These are phyloP conservation scores for Dromococcyx pavoninus DNA, from an alignment of 2,797 vertebrate genomes.

Conservation along the genomic window DNA sequence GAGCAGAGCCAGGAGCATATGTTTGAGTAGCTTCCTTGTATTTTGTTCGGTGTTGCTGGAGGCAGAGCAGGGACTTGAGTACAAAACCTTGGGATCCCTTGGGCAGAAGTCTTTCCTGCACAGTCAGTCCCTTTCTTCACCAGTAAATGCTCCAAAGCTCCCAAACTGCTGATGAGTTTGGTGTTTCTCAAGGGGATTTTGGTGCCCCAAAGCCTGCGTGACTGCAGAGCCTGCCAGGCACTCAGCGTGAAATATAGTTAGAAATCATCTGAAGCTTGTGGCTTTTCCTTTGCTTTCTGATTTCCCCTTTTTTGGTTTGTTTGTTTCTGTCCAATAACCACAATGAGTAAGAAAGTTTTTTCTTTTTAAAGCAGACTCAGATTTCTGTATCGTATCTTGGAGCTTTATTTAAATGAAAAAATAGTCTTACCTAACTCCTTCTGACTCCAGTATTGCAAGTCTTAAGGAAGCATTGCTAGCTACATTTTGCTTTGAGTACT, in stretches of 20 bases:
- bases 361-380: neutral
- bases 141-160: neutral
- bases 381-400: neutral
- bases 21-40: neutral
- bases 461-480: neutral
- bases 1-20: fast-evolving
- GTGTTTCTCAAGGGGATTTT: neutral
- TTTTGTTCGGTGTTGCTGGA: fast-evolving
- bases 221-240: conserved; percentile 17
- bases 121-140: neutral
- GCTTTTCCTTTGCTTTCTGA: neutral
- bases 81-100: neutral
- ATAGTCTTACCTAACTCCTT: neutral
- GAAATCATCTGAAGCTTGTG: neutral
- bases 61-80: neutral
- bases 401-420: neutral
- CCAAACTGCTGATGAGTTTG: neutral
- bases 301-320: neutral
- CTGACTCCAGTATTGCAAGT: neutral
- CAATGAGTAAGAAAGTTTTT: neutral
- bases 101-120: fast-evolving
- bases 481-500: too few species aligned
- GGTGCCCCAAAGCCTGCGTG: neutral
- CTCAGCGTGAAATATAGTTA: neutral
- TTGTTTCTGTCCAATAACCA: neutral